phyloP scores from a whole-genome alignment of 2,113 vertebrate species.

The Tiliqua scincoides region DNA sequence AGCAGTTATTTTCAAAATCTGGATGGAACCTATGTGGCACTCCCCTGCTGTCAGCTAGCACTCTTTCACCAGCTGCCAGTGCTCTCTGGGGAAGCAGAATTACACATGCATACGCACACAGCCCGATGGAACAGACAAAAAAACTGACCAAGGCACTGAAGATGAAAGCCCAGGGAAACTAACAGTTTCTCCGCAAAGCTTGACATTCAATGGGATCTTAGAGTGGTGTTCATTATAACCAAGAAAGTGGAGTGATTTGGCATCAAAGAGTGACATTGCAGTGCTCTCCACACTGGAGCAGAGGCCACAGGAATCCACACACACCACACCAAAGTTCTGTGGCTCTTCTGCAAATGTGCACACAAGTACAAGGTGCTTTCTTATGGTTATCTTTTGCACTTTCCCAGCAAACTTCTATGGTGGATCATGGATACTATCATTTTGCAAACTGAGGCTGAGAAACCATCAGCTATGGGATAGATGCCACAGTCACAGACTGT shows the following conservation, averaged over 20 bases:
- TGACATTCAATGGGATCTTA: background rate
- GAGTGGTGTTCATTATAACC: background rate
- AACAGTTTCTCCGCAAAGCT: background rate
- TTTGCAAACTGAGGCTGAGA: background rate
- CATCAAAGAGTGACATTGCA: background rate
- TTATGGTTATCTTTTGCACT: background rate
- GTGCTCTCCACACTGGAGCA: background rate
- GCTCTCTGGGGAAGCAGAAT: background rate
- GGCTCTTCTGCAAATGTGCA: background rate
- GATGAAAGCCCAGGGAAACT: background rate
- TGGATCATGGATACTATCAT: background rate
- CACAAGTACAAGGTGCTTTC: no score
- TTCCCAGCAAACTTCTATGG: background rate
- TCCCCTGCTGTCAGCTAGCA: background rate
- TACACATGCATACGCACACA: background rate
- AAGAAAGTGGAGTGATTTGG: background rate
- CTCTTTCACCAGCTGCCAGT: background rate
- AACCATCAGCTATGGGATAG: no score
- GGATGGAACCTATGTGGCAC: background rate
- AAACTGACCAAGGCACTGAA: background rate
- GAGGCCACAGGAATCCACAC: background rate
- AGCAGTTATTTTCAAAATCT: slow-evolving; percentile 10
- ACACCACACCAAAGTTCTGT: no score
- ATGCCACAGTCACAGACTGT: no score
- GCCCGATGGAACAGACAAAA: background rate